phyloP scores from a whole-genome alignment of 1,140 invertebrate species.

The Ceratitis capitata region DNA sequence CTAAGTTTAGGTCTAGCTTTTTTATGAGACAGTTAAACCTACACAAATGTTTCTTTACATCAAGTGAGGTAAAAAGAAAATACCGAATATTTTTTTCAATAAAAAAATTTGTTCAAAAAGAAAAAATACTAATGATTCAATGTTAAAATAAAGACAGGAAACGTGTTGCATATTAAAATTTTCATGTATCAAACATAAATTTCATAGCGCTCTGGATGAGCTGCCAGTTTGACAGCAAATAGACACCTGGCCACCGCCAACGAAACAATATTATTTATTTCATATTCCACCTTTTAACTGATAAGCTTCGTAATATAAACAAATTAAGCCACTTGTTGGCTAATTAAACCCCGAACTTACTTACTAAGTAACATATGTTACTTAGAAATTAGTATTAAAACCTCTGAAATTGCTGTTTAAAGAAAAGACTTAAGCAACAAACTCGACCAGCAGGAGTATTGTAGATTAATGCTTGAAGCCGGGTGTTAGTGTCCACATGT shows the following conservation, averaged over 20 bases:
- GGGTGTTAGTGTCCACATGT: conserved; percentile 51
- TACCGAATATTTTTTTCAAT: too few species aligned
- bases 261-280: neutral
- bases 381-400: neutral
- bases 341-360: neutral
- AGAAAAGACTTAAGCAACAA: conserved; percentile 5
- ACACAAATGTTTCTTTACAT: too few species aligned
- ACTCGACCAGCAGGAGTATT: neutral
- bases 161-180: neutral
- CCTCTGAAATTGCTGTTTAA: neutral
- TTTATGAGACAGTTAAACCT: too few species aligned
- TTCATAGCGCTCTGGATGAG: neutral
- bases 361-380: neutral
- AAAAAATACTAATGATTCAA: too few species aligned
- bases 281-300: neutral
- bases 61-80: too few species aligned
- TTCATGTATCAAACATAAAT: neutral
- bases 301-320: neutral
- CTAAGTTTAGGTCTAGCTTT: too few species aligned
- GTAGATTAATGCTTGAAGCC: conserved; percentile 43
- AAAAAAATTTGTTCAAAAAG: too few species aligned
- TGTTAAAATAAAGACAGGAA: neutral
- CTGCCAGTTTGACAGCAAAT: neutral
- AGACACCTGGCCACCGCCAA: too few species aligned
- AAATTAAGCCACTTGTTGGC: conserved; percentile 31